phyloP scores from a whole-genome alignment of 2,888 invertebrate genomes.

The Dryococelus australis region DNA sequence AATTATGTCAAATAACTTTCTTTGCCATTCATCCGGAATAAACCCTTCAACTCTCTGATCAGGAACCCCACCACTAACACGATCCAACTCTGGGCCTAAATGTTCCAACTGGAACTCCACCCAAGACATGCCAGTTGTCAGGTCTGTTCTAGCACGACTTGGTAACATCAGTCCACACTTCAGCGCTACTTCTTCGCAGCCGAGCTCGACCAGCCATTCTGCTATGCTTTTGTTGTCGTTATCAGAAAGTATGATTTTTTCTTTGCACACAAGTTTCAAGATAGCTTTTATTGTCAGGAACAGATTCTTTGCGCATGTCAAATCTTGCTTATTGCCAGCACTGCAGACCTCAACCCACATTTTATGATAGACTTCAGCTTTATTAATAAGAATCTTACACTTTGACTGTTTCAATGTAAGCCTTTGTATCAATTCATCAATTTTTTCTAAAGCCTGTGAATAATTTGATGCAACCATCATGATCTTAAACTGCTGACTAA shows the following conservation, averaged over 20 bases:
- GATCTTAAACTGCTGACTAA: not conserved
- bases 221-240: not conserved
- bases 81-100: conserved; percentile 46
- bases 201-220: conserved; percentile 23
- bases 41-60: conserved; percentile 49
- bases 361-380: conserved; percentile 19
- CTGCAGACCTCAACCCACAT: conserved; percentile 18
- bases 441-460: not conserved
- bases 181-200: conserved; percentile 21
- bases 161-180: conserved; percentile 18
- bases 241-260: not conserved
- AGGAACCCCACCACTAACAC: conserved; percentile 39
- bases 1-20: conserved; percentile 55
- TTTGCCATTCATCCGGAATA: conserved; percentile 56
- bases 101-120: conserved; percentile 46
- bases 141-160: not conserved
- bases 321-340: not conserved
- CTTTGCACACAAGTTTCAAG: not conserved
- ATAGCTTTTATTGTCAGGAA: conserved; percentile 19
- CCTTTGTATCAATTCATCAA: not conserved
- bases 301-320: conserved; percentile 30
- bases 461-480: not conserved
- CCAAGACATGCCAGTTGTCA: conserved; percentile 22
- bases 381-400: not conserved
- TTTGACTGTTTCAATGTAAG: not conserved